Evolutionary conservation across 2,797 vertebrate genomes (phyloP).

Genomic region (Gallinago solitaria): DNA sequence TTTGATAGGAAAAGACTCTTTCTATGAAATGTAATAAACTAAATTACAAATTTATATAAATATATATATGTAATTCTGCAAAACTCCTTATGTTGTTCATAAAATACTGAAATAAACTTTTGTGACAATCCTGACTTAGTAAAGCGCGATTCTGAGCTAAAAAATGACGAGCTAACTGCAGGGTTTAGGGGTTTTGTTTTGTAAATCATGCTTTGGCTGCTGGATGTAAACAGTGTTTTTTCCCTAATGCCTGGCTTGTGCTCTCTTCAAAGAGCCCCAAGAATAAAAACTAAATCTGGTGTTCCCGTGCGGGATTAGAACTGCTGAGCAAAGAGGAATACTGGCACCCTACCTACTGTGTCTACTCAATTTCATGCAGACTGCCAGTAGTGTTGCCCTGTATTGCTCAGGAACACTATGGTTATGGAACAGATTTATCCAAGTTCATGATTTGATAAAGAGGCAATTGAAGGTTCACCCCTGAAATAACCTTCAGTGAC

Average conservation of each 20-base stretch:
- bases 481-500: background rate
- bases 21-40: background rate
- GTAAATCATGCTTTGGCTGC: background rate
- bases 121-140: background rate
- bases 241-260: background rate
- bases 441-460: background rate
- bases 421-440: background rate
- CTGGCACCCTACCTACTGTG: accelerated
- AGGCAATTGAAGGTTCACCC: background rate
- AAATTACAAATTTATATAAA: background rate
- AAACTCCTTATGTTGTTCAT: background rate
- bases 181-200: background rate
- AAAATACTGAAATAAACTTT: background rate
- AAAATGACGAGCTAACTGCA: background rate
- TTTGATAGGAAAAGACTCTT: background rate
- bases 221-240: background rate
- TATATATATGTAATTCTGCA: background rate
- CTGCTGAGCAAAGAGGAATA: background rate
- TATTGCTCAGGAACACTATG: background rate
- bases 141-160: background rate
- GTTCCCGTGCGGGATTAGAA: background rate
- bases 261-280: background rate
- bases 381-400: background rate
- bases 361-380: background rate
- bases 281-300: background rate